A percentile compares a stretch with the other conserved stretches of the same genome.
These are phyloP conservation scores for Psittacus erithacus DNA, from an alignment of 2,113 vertebrate species.

Conservation along the genomic window DNA sequence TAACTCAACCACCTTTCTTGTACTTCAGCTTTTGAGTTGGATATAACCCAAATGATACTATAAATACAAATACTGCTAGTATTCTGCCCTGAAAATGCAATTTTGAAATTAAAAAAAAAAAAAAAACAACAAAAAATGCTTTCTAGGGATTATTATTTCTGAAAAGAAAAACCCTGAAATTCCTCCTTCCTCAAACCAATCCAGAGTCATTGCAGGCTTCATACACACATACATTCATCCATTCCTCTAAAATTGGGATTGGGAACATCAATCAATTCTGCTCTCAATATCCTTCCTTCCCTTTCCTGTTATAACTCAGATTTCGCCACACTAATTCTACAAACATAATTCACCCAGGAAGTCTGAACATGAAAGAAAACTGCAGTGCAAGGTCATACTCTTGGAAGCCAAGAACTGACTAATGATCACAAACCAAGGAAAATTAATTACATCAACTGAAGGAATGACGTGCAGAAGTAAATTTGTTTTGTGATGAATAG, in stretches of 20 bases:
- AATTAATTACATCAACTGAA: constrained; percentile 1
- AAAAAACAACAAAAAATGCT: neutral
- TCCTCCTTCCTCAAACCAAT: neutral
- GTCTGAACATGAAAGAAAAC: constrained; percentile 46
- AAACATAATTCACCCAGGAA: constrained; percentile 22
- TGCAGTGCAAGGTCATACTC: neutral
- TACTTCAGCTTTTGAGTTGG: neutral
- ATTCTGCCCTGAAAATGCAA: accelerated
- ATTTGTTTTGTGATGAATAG: neutral
- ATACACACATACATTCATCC: accelerated
- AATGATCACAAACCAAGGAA: neutral
- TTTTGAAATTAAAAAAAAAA: neutral
- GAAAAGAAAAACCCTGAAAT: neutral
- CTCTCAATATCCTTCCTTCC: neutral
- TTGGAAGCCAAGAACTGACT: constrained; percentile 45
- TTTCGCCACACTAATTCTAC: constrained; percentile 23
- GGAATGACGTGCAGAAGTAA: neutral
- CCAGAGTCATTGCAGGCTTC: neutral
- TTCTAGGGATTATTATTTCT: neutral
- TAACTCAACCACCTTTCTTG: neutral
- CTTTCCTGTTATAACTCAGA: neutral
- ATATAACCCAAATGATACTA: neutral
- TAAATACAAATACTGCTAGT: neutral
- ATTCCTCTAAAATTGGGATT: neutral
- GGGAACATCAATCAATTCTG: neutral